Percentiles rank a stretch among this genome's conserved stretches.
Conservation (phyloP, 2,113 vertebrate species). For the Geococcyx californianus region DNA sequence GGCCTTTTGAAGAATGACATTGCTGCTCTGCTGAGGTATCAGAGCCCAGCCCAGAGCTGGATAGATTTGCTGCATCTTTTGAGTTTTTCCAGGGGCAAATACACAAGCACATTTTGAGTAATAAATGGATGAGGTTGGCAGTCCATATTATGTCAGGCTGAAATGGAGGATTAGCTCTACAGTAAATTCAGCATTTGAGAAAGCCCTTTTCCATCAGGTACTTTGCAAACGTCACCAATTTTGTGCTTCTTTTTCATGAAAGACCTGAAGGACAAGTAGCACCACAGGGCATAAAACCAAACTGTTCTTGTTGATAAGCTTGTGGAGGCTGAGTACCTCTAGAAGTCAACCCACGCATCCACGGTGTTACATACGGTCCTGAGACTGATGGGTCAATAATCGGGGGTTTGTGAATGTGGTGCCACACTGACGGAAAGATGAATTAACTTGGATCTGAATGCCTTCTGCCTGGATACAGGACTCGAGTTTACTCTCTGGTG, state of each 20-base stretch:
- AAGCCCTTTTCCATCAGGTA: neutral
- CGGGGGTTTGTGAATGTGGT: neutral
- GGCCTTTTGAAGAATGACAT: neutral
- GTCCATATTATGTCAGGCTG: neutral
- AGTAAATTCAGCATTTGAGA: neutral
- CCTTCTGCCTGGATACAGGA: too few relatives aligned
- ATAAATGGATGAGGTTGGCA: neutral
- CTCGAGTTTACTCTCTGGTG: too few relatives aligned
- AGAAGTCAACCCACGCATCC: neutral
- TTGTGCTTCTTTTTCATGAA: neutral
- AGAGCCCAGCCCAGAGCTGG: neutral
- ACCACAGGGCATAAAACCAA: neutral
- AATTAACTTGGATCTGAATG: neutral
- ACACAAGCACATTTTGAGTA: neutral
- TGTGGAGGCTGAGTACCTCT: neutral
- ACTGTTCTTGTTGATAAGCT: neutral
- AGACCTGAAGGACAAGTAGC: neutral
- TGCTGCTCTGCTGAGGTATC: neutral
- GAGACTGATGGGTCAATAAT: neutral
- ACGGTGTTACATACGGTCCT: neutral
- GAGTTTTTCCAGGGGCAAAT: neutral
- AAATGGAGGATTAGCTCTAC: neutral
- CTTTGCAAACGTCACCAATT: neutral
- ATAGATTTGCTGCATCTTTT: neutral
- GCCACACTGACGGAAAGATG: neutral